Evolutionary conservation across 2,797 vertebrate species (phyloP), one percentile per base, ranked within the genome.

Genomic region (Craterocephalus amniculus): DNA sequence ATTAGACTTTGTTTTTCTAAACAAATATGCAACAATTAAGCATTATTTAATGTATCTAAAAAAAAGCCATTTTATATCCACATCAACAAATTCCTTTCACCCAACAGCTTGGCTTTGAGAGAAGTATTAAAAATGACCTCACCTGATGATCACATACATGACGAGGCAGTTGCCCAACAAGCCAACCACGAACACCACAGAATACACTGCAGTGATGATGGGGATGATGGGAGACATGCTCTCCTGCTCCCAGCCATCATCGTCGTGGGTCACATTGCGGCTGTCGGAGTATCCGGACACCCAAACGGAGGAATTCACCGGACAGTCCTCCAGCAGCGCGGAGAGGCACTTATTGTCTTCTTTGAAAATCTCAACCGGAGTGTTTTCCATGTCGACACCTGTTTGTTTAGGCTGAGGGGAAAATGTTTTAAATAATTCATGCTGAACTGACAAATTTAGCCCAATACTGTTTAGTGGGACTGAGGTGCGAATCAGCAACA

Each of bases 91-190:
- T n/a, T 48, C 8, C 18, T n/a, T 18, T 27, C 13, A 24, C 13
- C 2, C 8, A 22, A 6, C 0, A 31, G 2, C 45, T 10, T 32
- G 9, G 43, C 36, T 34, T 68, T 27, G 4, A 48, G 24, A 20
- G 7, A 32, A 27, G 5, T n/a, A 22, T 36, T 20, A 35, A 26
- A 52, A 65, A 18, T 22, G 40, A 54, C 20, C 94, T 94, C 95
- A 99, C 97, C 97, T 96, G 91, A 99, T 94, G 83, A 99, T 99
- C 81, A 98, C 97, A 92, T 98, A 99, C 97, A 99, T 99, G 79
- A 99, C 97, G 81, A 99, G 93, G 64, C 96, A 97, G 93, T 99
- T 99, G 74, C 97, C 97, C 87, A 97, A 83, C 88, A 98, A 94
- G 70, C 97, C 97, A 0, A 99, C 96, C 63, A 99, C 95, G n/a